Evolutionary conservation across 2,888 invertebrate genomes (phyloP).

Genomic region (Escarpia spicata): DNA sequence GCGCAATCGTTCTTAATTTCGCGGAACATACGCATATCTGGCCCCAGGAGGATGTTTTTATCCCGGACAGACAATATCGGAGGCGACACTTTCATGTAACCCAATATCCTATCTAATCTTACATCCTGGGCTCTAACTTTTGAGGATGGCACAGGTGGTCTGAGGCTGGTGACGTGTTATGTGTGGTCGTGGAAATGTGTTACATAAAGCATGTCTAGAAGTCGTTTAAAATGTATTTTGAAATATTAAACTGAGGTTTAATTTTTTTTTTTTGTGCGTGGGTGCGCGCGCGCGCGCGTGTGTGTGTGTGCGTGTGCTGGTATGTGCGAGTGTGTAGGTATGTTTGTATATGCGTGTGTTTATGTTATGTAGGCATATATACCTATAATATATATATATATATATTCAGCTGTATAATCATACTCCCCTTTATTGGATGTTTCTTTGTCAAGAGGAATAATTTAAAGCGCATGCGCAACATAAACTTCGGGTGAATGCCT

Average conservation of each 20-base stretch:
- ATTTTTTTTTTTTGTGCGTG: too few species aligned
- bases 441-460: background rate
- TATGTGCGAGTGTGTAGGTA: too few species aligned
- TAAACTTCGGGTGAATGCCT: background rate
- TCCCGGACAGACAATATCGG: background rate
- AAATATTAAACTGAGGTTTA: too few species aligned
- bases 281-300: too few species aligned
- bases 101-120: background rate
- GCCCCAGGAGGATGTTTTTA: background rate
- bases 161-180: background rate
- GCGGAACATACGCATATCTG: background rate
- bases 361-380: too few species aligned
- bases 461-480: background rate
- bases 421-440: background rate
- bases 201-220: too few species aligned
- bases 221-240: too few species aligned
- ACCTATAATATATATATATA: too few species aligned
- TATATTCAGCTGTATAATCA: background rate
- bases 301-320: too few species aligned
- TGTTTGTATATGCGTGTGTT: too few species aligned
- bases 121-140: background rate
- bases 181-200: background rate
- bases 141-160: background rate
- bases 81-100: background rate
- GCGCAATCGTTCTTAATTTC: conserved; percentile 7